Evolutionary conservation across 2,797 vertebrate genomes (phyloP), one percentile per base, ranked within the genome.

Genomic region (Atherinosoma microstoma): DNA sequence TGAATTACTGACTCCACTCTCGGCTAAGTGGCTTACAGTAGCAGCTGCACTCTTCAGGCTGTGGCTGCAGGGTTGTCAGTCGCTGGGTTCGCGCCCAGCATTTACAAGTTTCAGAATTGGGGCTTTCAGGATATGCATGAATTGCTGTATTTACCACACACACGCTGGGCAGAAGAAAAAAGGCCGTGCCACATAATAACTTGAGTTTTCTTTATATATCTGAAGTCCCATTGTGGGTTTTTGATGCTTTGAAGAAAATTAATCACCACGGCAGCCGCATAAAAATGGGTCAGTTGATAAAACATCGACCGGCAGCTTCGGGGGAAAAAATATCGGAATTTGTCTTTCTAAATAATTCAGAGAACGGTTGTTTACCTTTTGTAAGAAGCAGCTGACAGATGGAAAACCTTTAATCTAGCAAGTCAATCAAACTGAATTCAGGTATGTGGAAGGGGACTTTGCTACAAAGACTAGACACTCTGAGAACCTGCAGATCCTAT

Each of bases 211-310:
- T 56, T 32, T 61, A 22, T 12, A 60, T 27, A 58, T 62, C 29
- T 64, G 34, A 66, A 73, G 65, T 80, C 58, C 59, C 38, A 5
- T 53, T 64, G 62, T 64, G 18, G 35, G 58, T 73, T 61, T 61
- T 34, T 38, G 40, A 38, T 59, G 64, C 79, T 83, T 77, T 76
- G 82, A 82, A 73, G 74, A 64, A 29, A 72, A 80, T 83, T 35
- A 76, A 79, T 86, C 74, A 54, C 56, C 5, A 12, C 36, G 20
- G 68, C 63, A 40, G 62, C 56, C 30, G 34, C 40, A 36, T 63
- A 40, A 77, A 87, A 85, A 72, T 70, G 60, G 77, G 74, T 85
- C 82, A 73, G 58, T 53, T 76, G 76, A 83, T 77, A 66, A 57
- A 60, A 53, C 58, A 80, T 74, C 30, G 53, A 81, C 53, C 47